Conservation (phyloP, 2,797 vertebrate species). For the Echiichthys vipera region DNA sequence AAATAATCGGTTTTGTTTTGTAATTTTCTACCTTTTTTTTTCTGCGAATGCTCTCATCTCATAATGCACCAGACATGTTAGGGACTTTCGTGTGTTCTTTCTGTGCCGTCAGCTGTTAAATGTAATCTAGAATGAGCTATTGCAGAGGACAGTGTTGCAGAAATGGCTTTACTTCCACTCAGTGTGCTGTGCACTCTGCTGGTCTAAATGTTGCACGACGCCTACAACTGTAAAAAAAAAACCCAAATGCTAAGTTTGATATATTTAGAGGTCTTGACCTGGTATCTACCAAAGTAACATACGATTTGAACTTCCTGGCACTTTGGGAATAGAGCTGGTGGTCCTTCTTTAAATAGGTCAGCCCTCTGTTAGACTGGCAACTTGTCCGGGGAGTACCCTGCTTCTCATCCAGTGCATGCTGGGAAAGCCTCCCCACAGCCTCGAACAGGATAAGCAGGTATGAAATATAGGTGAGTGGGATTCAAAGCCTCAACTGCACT, state of each 20-base stretch:
- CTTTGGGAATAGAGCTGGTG: not conserved
- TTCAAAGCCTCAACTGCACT: not conserved
- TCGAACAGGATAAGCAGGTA: not conserved
- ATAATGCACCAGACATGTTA: accelerated
- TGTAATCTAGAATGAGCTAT: not conserved
- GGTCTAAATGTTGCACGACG: not conserved
- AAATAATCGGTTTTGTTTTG: too few species aligned
- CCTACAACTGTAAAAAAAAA: not conserved
- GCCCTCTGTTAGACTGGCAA: not conserved
- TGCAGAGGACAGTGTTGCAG: not conserved
- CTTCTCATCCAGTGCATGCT: not conserved
- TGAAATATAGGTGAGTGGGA: not conserved
- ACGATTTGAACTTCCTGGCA: not conserved
- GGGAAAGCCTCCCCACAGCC: not conserved
- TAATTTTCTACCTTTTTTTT: too few species aligned
- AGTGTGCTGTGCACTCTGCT: not conserved
- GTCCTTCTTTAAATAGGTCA: not conserved
- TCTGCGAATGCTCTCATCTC: not conserved
- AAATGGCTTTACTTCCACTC: not conserved
- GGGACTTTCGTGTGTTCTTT: too few species aligned
- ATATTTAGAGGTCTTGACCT: not conserved
- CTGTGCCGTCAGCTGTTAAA: too few species aligned
- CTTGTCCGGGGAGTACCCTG: not conserved
- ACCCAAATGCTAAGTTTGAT: not conserved
- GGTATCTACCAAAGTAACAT: not conserved